Evolutionary conservation across 2,113 vertebrate species (phyloP), one percentile per base, ranked within the genome.

Genomic region (Ochotona princeps): DNA sequence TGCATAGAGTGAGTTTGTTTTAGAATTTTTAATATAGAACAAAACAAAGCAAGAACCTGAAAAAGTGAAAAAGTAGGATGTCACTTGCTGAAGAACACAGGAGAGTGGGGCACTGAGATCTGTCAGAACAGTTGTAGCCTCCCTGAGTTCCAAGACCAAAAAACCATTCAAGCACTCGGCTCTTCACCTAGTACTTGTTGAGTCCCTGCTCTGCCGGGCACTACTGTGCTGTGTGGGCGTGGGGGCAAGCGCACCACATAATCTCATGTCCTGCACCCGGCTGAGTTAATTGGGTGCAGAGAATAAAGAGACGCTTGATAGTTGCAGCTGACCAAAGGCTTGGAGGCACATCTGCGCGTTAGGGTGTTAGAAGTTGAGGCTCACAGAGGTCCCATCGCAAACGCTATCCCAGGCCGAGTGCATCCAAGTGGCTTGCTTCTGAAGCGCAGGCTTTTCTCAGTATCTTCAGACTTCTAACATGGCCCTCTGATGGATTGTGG

Each of bases 1-100:
- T 91, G 83, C 51, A 28, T 66, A 76, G 49, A 17, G n/a, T 75
- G 21, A 79, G 20, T 92, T 54, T 91, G 25, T 84, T 97, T 96
- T 79, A 95, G 28, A 96, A 81, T 87, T 38, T 85, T 91, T 67
- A 84, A 69, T 70, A n/a, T 93, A 47, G 81, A 90, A 54, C 80
- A 57, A 90, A 66, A 67, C 13, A 18, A 83, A 75, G 12, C 11
- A 49, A 65, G 60, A 65, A 32, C 60, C 79, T 72, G 63, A 91
- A 66, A 83, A 87, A 72, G 12, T 28, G 65, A 67, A 96, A 88
- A 18, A 51, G 12, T 79, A 51, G 91, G 30, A 84, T 93, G 51
- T 7, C 21, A 26, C 87, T 94, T 91, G 35, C 87, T 84, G 35
- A 91, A 75, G 57, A 90, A 87, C 82, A 82, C 32, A 30, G 57